Conservation (phyloP, 1,140 invertebrate genomes). For the Microplitis demolitor region DNA sequence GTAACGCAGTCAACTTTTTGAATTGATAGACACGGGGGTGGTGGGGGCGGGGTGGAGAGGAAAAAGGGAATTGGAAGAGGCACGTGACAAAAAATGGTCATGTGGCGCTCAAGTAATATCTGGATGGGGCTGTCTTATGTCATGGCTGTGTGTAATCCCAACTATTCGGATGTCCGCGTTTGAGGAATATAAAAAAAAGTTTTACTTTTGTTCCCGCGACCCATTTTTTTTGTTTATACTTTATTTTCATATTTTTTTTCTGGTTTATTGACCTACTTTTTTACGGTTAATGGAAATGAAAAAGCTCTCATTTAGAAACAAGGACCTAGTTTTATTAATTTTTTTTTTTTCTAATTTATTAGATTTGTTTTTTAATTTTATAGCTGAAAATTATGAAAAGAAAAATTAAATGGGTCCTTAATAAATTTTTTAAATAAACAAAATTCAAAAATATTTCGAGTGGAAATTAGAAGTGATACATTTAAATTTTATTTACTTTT, state of each 20-base stretch:
- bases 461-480: too few species aligned
- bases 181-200: background rate
- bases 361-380: too few species aligned
- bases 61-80: slow-evolving; percentile 37
- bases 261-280: slow-evolving; percentile 1
- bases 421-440: too few species aligned
- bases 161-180: background rate
- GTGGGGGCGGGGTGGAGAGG: slow-evolving; percentile 22
- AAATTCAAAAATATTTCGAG: too few species aligned
- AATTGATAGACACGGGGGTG: background rate
- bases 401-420: too few species aligned
- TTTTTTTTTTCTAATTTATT: too few species aligned
- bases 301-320: too few species aligned
- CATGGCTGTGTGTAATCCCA: slow-evolving; percentile 30
- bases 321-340: too few species aligned
- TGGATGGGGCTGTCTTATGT: slow-evolving; percentile 54
- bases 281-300: background rate
- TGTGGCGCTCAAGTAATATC: slow-evolving; percentile 47
- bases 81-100: slow-evolving; percentile 49
- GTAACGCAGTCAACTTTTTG: background rate
- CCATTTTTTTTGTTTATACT: background rate
- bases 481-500: too few species aligned
- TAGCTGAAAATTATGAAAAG: too few species aligned
- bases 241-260: background rate
- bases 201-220: background rate